These are phyloP conservation scores for Hemaris fuciformis DNA, from an alignment of 2,888 invertebrate species.

Conservation along the genomic window DNA sequence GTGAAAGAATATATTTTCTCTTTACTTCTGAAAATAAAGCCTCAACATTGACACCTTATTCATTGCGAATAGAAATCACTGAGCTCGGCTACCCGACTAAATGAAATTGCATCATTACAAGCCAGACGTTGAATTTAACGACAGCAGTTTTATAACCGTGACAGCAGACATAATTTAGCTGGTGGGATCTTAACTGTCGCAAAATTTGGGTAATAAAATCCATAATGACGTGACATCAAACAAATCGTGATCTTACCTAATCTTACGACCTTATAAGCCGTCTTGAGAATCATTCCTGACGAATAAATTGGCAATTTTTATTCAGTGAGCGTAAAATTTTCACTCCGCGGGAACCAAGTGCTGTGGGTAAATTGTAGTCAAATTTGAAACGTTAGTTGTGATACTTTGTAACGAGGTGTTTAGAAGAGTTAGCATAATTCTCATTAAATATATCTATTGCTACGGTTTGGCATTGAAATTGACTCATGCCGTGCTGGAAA, in stretches of 20 bases:
- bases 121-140: slow-evolving; percentile 29
- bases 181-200: slow-evolving; percentile 29
- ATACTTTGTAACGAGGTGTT: not conserved
- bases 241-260: slow-evolving; percentile 42
- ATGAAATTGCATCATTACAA: slow-evolving; percentile 23
- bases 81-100: slow-evolving; percentile 6
- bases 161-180: slow-evolving; percentile 34
- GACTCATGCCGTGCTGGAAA: too few relatives aligned
- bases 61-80: not conserved
- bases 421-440: too few relatives aligned
- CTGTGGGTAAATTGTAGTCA: not conserved
- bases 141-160: slow-evolving; percentile 30
- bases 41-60: not conserved
- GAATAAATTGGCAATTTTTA: slow-evolving; percentile 19
- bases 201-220: slow-evolving; percentile 41
- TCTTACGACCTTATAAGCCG: slow-evolving; percentile 38
- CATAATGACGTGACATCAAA: slow-evolving; percentile 42
- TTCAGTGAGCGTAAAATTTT: slow-evolving; percentile 19
- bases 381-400: not conserved
- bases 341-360: not conserved
- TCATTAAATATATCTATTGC: too few relatives aligned
- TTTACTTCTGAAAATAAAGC: not conserved
- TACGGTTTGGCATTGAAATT: too few relatives aligned
- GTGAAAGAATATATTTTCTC: not conserved
- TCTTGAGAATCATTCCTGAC: slow-evolving; percentile 29